Percentiles rank a stretch among this genome's conserved stretches.
phyloP scores from a whole-genome alignment of 2,797 vertebrate genomes.

The Leptoclinus maculatus region DNA sequence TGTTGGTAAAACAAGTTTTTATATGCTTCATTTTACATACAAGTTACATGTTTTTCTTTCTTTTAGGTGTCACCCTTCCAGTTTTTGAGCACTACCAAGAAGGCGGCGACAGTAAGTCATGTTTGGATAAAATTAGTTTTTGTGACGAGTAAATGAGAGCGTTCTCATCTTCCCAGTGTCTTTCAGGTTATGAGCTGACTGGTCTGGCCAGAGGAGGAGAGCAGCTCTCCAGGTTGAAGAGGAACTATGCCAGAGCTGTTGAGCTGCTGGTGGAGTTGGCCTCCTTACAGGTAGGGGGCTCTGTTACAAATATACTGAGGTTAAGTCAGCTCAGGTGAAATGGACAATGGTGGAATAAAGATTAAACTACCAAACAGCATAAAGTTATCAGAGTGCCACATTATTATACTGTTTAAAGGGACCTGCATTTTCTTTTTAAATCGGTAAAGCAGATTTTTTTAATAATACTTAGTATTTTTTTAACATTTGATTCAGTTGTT shows the following conservation, averaged over 20 bases:
- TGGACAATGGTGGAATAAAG: background rate
- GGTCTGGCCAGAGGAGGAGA: conserved; percentile 98
- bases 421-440: too few relatives aligned
- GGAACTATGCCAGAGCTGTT: conserved; percentile 98
- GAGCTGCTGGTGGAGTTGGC: conserved; percentile 98
- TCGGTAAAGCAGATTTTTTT: background rate
- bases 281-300: conserved; percentile 92
- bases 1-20: background rate
- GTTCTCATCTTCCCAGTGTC: background rate
- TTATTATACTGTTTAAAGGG: background rate
- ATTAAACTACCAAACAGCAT: background rate
- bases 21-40: background rate
- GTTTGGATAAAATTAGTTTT: background rate
- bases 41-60: background rate
- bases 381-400: background rate
- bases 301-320: conserved; percentile 3
- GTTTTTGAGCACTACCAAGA: conserved; percentile 99
- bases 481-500: background rate
- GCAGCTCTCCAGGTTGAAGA: conserved; percentile 97
- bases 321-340: background rate
- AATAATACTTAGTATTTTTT: background rate
- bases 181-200: conserved; percentile 95
- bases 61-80: conserved; percentile 94
- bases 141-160: too few relatives aligned
- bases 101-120: conserved; percentile 96